Evolutionary conservation across 2,113 vertebrate species (phyloP), one percentile per base, ranked within the genome.

Genomic region (Falcunculus frontatus): DNA sequence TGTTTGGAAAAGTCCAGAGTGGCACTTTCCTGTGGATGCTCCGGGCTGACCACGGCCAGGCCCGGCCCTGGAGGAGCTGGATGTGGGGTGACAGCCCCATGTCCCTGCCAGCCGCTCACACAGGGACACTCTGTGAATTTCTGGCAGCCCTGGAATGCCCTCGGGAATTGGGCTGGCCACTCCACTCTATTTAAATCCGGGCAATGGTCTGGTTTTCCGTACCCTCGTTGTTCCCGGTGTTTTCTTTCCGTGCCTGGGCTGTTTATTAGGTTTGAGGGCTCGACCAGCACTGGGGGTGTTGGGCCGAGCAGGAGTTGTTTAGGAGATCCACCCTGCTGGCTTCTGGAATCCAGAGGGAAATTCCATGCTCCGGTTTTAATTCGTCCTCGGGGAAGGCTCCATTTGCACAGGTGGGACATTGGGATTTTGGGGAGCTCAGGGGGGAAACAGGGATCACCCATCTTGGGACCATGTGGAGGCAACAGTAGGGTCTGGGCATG

Each of bases 161-260:
- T 83, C 41, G 57, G 87, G 83, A 80, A 23, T 42, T 42, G 76
- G 29, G 69, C 89, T 82, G 57, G 80, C 77, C 72, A 13, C 89
- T 75, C 55, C 35, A 2, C 74, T 74, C 79, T 25, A 19, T 89
- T 91, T 84, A 10, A 87, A 89, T 30, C 56, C 56, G 29, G 37
- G 86, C 65, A 35, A 72, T 13, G 52, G 33, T 37, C 49, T 19
- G 55, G 7, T 50, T 95, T 88, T 84, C 91, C 91, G 16, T 49
- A 17, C 53, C 68, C 49, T 80, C 39, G 14, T 96, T 93, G 80
- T 90, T 94, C 42, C 73, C 2, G 13, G 20, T 93, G 92, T 84
- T 90, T 97, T 93, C 95, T 67, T 95, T 93, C 93, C 68, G 21
- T 44, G 87, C 73, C 85, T 20, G 70, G 79, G 87, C 81, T 92